Evolutionary conservation across 2,797 vertebrate genomes (phyloP).

Genomic region (Crenuchus spilurus): DNA sequence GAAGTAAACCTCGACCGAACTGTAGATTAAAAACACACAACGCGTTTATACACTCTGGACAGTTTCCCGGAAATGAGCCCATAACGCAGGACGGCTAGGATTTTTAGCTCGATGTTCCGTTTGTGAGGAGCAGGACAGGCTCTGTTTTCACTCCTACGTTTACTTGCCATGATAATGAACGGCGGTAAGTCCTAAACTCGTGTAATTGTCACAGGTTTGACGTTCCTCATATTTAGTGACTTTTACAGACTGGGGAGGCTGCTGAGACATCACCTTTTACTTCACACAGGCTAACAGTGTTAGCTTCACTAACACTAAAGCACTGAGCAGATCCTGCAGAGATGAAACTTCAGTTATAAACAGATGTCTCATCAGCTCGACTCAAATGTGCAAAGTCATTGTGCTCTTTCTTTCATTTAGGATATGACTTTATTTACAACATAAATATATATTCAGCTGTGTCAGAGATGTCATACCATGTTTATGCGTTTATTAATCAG

Average conservation of each 20-base stretch:
- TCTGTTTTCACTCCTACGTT: neutral
- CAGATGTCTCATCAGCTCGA: neutral
- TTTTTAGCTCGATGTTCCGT: neutral
- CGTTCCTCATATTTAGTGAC: too few species aligned
- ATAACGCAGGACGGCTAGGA: neutral
- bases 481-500: too few species aligned
- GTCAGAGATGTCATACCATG: too few species aligned
- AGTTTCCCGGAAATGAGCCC: constrained; percentile 48
- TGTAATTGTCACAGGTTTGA: too few species aligned
- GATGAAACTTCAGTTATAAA: neutral
- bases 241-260: too few species aligned
- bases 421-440: too few species aligned
- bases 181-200: constrained; percentile 27
- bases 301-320: neutral
- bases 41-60: too few species aligned
- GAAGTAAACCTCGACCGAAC: neutral
- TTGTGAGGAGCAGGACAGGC: neutral
- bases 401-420: too few species aligned
- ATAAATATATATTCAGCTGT: too few species aligned
- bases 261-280: too few species aligned
- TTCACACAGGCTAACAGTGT: neutral
- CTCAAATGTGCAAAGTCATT: neutral
- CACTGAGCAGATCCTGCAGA: too few species aligned
- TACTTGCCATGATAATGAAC: constrained; percentile 71
- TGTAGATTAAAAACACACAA: too few species aligned